Conservation (phyloP, 2,888 invertebrate genomes). For the Strigamia crassipes region DNA sequence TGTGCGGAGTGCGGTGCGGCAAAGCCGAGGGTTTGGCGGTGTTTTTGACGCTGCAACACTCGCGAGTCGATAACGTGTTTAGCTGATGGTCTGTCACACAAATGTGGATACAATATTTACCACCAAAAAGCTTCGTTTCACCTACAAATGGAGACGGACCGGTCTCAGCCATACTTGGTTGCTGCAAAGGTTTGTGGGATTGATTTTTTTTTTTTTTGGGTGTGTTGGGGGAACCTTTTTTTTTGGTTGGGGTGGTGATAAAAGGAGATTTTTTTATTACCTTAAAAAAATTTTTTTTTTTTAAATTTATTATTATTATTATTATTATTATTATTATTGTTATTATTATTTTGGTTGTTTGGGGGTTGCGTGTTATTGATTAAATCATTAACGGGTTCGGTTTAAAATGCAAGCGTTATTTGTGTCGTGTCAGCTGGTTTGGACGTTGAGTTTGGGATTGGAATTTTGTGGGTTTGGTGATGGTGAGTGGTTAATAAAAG, state of each 20-base stretch:
- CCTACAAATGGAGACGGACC: background rate
- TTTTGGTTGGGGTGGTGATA: background rate
- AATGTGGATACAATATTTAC: conserved; percentile 47
- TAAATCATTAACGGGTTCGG: conserved; percentile 18
- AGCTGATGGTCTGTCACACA: background rate
- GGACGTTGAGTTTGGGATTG: background rate
- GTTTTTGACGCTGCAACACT: background rate
- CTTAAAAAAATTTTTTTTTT: no score
- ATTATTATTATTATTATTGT: background rate
- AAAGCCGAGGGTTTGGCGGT: background rate
- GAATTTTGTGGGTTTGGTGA: background rate
- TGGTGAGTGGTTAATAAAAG: no score
- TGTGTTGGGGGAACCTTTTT: background rate
- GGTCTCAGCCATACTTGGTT: background rate
- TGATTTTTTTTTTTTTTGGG: conserved; percentile 36
- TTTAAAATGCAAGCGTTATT: conserved; percentile 18
- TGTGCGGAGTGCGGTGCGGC: background rate
- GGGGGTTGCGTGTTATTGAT: background rate
- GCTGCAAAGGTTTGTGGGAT: conserved; percentile 43
- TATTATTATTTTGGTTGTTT: background rate
- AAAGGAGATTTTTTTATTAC: no score
- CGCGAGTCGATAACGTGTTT: background rate
- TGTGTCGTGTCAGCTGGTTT: background rate
- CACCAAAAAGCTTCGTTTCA: background rate
- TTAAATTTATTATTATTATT: background rate